Conservation (phyloP, 2,797 vertebrate species). For the Coccyzus lansbergi region DNA sequence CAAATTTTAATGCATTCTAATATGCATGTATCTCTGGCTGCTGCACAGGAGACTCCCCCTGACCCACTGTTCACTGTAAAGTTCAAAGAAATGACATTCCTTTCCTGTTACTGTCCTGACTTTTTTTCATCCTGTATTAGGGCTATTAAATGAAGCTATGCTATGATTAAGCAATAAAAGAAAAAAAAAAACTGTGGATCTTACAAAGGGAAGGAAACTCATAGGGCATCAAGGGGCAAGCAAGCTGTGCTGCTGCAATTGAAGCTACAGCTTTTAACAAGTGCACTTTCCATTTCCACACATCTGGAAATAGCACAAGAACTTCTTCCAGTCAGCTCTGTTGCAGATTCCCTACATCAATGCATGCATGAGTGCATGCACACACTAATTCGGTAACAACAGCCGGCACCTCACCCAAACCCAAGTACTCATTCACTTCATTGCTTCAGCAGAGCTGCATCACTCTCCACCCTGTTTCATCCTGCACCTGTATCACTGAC, state of each 20-base stretch:
- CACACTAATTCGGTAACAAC: not conserved
- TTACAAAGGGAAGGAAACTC: not conserved
- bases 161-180: not conserved
- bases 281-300: not conserved
- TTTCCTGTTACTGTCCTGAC: not conserved
- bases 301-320: not conserved
- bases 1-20: not conserved
- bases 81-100: not conserved
- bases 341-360: not conserved
- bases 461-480: not conserved
- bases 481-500: not conserved
- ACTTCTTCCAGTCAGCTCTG: not conserved
- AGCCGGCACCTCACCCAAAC: not conserved
- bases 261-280: not conserved
- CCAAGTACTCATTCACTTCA: not conserved
- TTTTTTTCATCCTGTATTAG: not conserved
- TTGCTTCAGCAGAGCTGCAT: not conserved
- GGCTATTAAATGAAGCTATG: not conserved
- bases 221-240: not conserved
- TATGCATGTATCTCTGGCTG: not conserved
- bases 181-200: not conserved
- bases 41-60: not conserved
- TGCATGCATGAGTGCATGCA: rapidly evolving
- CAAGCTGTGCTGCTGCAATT: not conserved
- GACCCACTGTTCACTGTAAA: not conserved